phyloP scores from a whole-genome alignment of 2,113 vertebrate genomes.

The Odontesthes bonariensis region DNA sequence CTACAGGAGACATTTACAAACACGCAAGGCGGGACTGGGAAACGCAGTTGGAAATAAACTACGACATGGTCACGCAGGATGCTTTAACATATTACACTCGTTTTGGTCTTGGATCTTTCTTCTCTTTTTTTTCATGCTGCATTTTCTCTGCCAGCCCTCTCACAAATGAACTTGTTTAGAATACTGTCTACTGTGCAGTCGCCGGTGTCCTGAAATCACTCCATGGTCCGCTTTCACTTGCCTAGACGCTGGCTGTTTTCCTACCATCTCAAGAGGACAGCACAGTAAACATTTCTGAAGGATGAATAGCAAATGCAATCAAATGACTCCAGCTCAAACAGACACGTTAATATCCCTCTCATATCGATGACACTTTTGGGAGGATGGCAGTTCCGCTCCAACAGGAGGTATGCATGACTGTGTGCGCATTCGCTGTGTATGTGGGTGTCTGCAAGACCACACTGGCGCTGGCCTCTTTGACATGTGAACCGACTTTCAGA shows the following conservation, averaged over 20 bases:
- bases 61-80: too few relatives aligned
- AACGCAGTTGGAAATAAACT: too few relatives aligned
- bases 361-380: slow-evolving; percentile 53
- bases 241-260: not conserved
- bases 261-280: slow-evolving; percentile 5
- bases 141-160: too few relatives aligned
- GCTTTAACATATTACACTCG: too few relatives aligned
- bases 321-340: slow-evolving; percentile 61
- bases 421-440: slow-evolving; percentile 4
- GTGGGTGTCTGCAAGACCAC: slow-evolving; percentile 48
- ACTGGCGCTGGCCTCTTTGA: slow-evolving; percentile 62
- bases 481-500: slow-evolving; percentile 56
- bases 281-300: slow-evolving; percentile 32
- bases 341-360: slow-evolving; percentile 39
- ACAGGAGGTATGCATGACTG: slow-evolving; percentile 13
- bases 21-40: too few relatives aligned
- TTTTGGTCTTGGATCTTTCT: too few relatives aligned
- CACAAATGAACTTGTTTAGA: not conserved
- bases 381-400: slow-evolving; percentile 33
- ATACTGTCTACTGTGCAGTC: not conserved
- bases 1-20: too few relatives aligned
- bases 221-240: slow-evolving; percentile 15
- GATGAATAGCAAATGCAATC: slow-evolving; percentile 74
- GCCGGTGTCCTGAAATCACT: slow-evolving; percentile 38
- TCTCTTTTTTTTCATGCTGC: too few relatives aligned